Base-by-base conservation (phyloP, 2,113 vertebrate species). In the Zosterops hypoxanthus region DNA sequence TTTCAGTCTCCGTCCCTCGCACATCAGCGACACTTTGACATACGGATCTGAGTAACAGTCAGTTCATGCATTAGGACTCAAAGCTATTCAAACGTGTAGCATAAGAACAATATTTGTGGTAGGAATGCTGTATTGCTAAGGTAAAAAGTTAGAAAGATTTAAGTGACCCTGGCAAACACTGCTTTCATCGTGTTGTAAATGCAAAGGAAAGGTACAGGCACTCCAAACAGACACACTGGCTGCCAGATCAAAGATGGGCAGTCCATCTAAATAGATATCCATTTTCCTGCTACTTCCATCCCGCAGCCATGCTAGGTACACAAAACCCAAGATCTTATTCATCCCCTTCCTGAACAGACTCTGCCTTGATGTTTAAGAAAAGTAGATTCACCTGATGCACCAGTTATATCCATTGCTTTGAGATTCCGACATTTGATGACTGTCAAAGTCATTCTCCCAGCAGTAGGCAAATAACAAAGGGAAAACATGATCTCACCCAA, bases 401-500 rank as follows among this genome's bases (percentile, higher is more conserved):
- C 99, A 39, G 99, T 99, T 96, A 99, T 99, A 96, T 99, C 99
- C 99, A 99, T 99, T 82, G 99, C 99, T 98, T 99, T 99, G 92
- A 99, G 98, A 97, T 99, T 99, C 89, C 99, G 98, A 97, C 99
- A 99, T 95, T 99, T 99, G 98, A 99, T 99, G 95, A 99, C 99
- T 2, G 99, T 99, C 85, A 99, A 95, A 39, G 99, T 99, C 99
- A 99, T 99, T 77, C 99, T 98, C 31, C 99, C 99, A 22, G 99
- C 99, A 60, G 99, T 99, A 77, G 99, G 99, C 88, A 99, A 98
- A 96, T 99, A 99, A 97, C 99, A 99, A 91, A 99, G 98, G 66
- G 99, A 99, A 98, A 99, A 99, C 99, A 99, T 99, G 96, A 99
- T 99, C 97, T 99, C 99, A 47, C 99, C 99, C 93, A 99, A 97